These are phyloP conservation scores for Bettongia penicillata DNA, from an alignment of 2,113 vertebrate species.

Conservation along the genomic window DNA sequence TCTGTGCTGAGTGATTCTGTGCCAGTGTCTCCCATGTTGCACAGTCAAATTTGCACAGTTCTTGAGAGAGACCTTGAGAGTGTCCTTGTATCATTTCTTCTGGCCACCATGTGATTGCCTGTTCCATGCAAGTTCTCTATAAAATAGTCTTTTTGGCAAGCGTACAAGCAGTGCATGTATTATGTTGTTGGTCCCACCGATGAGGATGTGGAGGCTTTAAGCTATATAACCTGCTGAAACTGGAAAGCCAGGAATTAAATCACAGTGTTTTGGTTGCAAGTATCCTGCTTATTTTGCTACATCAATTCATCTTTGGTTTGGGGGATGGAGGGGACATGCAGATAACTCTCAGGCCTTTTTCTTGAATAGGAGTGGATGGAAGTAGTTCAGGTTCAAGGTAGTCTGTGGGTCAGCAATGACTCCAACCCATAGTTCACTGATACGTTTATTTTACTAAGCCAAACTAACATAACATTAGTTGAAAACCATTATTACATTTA, in stretches of 20 bases:
- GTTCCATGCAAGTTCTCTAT: too few relatives aligned
- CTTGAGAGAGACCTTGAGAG: too few relatives aligned
- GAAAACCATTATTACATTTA: neutral
- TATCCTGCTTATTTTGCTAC: neutral
- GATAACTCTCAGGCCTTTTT: neutral
- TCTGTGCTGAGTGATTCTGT: too few relatives aligned
- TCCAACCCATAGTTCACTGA: neutral
- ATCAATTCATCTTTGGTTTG: neutral
- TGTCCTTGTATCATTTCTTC: too few relatives aligned
- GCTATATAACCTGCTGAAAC: neutral
- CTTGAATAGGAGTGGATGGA: neutral
- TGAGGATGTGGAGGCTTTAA: neutral
- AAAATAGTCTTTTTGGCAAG: too few relatives aligned
- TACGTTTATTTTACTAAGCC: neutral
- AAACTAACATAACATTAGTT: neutral
- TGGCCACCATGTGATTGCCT: too few relatives aligned
- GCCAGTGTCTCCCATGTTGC: too few relatives aligned
- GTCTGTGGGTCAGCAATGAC: neutral
- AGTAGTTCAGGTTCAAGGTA: neutral
- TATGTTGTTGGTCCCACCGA: neutral
- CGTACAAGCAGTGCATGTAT: neutral
- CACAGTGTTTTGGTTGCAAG: neutral
- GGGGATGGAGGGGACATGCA: neutral
- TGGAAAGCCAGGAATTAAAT: neutral
- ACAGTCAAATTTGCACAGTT: too few relatives aligned